Evolutionary conservation across 2,113 vertebrate species (phyloP).

Genomic region (Hypomesus transpacificus): DNA sequence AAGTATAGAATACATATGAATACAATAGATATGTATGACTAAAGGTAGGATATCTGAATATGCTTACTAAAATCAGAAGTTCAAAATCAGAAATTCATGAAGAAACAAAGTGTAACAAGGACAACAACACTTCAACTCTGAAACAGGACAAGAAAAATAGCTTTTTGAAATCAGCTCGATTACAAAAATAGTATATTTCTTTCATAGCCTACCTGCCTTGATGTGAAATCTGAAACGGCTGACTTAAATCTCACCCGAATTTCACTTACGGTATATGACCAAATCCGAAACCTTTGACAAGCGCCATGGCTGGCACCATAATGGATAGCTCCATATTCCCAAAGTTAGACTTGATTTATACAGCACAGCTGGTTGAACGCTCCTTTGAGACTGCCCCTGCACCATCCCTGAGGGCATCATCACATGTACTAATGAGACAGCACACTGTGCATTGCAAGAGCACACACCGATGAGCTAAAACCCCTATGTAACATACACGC

Average conservation of each 20-base stretch:
- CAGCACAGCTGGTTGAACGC: slow-evolving; percentile 3
- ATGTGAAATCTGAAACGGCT: neutral
- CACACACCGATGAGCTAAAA: neutral
- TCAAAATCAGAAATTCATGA: too few species aligned
- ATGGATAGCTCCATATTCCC: neutral
- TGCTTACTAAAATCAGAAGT: slow-evolving; percentile 9
- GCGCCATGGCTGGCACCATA: neutral
- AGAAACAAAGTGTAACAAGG: neutral
- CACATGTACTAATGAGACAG: neutral
- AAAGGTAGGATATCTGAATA: slow-evolving; percentile 29
- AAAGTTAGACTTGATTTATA: neutral
- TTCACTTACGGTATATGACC: neutral
- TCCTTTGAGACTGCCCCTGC: neutral
- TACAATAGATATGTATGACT: slow-evolving; percentile 37
- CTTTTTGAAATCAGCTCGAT: slow-evolving; percentile 3
- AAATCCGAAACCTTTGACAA: neutral
- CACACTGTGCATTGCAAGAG: slow-evolving; percentile 2
- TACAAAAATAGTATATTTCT: slow-evolving; percentile 8
- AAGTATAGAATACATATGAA: slow-evolving; percentile 43
- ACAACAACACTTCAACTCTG: neutral
- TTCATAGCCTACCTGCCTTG: neutral
- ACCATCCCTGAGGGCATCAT: slow-evolving; percentile 6
- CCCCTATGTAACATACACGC: neutral
- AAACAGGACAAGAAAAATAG: slow-evolving; percentile 2
- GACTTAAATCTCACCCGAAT: neutral